phyloP scores from a whole-genome alignment of 2,888 invertebrate genomes.

The Rhagonycha fulva region DNA sequence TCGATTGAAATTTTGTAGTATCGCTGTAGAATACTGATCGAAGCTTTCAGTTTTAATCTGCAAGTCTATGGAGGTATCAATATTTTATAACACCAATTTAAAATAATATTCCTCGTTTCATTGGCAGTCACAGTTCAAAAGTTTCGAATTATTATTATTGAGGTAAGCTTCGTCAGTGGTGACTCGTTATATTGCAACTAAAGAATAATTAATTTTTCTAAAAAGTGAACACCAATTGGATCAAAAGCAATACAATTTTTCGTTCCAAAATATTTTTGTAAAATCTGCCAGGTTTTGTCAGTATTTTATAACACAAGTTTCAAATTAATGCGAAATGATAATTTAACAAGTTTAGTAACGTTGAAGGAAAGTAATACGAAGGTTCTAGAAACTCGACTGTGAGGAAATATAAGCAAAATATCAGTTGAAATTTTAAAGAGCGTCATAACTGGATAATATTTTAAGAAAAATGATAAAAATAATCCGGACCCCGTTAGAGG shows the following conservation, averaged over 20 bases:
- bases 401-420: slow-evolving; percentile 25
- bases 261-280: background rate
- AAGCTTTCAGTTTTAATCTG: slow-evolving; percentile 35
- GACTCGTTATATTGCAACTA: slow-evolving; percentile 16
- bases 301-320: background rate
- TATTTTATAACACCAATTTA: slow-evolving; percentile 39
- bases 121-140: slow-evolving; percentile 32
- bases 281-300: background rate
- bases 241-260: background rate
- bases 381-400: background rate
- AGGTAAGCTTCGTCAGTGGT: slow-evolving; percentile 18
- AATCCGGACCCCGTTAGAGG: slow-evolving; percentile 41
- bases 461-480: slow-evolving; percentile 40
- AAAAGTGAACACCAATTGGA: background rate
- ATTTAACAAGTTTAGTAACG: background rate
- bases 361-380: background rate
- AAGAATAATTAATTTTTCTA: background rate
- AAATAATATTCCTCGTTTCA: slow-evolving; percentile 35
- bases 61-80: slow-evolving; percentile 35
- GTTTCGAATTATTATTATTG: slow-evolving; percentile 30
- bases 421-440: slow-evolving; percentile 36
- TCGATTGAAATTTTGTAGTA: slow-evolving; percentile 30
- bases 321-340: background rate
- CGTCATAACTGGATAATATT: slow-evolving; percentile 38
- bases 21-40: slow-evolving; percentile 37